These are phyloP conservation scores for Penaeus indicus DNA, from an alignment of 1,140 invertebrate species.

Conservation along the genomic window DNA sequence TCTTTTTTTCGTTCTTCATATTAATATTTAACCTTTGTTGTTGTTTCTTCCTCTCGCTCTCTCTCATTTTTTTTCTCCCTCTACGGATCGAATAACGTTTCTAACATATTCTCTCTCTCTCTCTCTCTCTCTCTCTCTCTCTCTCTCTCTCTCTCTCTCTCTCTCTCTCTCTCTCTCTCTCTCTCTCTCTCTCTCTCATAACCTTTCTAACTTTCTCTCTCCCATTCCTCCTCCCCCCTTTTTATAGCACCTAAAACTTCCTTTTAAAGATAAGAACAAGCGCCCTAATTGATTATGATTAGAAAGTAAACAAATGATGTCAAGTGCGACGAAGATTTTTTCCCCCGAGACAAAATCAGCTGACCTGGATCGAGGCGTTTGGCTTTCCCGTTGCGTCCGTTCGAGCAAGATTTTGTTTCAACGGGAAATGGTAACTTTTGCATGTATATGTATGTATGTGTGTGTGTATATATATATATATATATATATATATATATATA, in stretches of 20 bases:
- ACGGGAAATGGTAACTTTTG: not conserved
- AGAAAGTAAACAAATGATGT: no score
- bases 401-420: no score
- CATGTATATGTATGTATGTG: not conserved
- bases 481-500: conserved; percentile 22
- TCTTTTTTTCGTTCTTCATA: not conserved
- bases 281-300: no score
- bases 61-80: not conserved
- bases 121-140: no score
- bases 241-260: not conserved
- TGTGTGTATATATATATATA: conserved; percentile 1
- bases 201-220: not conserved
- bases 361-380: no score
- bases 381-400: no score
- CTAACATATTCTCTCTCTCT: not conserved
- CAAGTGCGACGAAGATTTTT: no score
- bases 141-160: not conserved
- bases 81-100: not conserved
- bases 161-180: not conserved
- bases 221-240: not conserved
- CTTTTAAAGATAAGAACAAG: not conserved
- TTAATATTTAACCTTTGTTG: not conserved
- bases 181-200: not conserved
- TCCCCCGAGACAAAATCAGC: no score
- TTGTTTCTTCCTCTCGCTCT: not conserved